These are phyloP conservation scores for Rhingia rostrata DNA, from an alignment of 2,888 invertebrate genomes.

Conservation along the genomic window DNA sequence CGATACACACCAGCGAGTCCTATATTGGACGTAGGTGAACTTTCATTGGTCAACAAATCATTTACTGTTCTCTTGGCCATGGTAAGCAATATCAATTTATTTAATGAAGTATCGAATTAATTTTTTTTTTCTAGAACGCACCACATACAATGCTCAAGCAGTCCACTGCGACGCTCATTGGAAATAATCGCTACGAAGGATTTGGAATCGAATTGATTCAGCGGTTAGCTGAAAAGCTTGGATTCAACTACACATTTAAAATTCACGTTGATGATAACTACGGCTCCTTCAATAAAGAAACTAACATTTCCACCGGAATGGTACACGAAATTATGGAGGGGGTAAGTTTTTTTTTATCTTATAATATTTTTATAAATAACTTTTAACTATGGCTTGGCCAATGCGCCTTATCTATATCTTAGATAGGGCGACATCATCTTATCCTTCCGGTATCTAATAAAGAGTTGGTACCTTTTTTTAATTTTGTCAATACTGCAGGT, in stretches of 20 bases:
- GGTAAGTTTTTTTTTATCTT: constrained; percentile 75
- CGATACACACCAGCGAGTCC: constrained; percentile 81
- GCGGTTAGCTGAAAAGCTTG: constrained; percentile 89
- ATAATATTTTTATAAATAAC: background rate
- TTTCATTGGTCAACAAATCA: constrained; percentile 88
- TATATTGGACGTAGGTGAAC: constrained; percentile 84
- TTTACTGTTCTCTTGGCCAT: constrained; percentile 88
- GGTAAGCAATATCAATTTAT: constrained; percentile 82
- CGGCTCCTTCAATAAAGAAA: constrained; percentile 86
- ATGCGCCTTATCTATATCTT: too few relatives aligned
- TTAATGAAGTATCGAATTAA: background rate
- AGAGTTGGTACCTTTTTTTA: too few relatives aligned
- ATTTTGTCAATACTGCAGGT: too few relatives aligned
- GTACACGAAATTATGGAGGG: constrained; percentile 91
- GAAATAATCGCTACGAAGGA: constrained; percentile 93
- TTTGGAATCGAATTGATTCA: constrained; percentile 94
- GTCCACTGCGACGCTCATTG: constrained; percentile 86
- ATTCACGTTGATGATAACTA: constrained; percentile 90
- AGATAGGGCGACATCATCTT: too few relatives aligned
- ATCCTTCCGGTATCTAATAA: too few relatives aligned
- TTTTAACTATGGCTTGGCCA: background rate
- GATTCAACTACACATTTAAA: constrained; percentile 92
- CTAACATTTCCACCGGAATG: constrained; percentile 92
- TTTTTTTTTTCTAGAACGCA: constrained; percentile 85
- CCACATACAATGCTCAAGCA: constrained; percentile 94